A percentile compares a stretch with the other conserved stretches of the same genome.
Evolutionary conservation across 2,888 invertebrate species (phyloP).

Genomic region (Zaprionus bogoriensis): DNA sequence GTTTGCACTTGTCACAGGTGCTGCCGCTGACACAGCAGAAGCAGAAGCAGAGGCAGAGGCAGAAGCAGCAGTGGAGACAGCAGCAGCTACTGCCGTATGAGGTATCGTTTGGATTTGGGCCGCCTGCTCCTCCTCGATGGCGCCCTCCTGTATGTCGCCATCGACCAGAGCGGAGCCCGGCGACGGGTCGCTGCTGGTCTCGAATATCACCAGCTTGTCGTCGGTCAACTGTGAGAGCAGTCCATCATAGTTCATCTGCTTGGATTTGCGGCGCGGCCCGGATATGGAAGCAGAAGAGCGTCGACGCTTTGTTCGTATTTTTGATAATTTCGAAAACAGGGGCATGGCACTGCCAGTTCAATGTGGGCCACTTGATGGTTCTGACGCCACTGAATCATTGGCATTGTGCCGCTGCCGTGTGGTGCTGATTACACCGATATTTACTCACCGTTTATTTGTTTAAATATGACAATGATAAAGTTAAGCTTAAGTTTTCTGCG

Average conservation of each 20-base stretch:
- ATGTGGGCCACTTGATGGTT: constrained; percentile 45
- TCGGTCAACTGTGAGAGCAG: constrained; percentile 81
- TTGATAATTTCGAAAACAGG: constrained; percentile 54
- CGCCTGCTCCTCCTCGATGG: constrained; percentile 77
- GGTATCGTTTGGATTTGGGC: constrained; percentile 76
- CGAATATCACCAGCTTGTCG: constrained; percentile 77
- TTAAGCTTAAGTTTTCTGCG: constrained; percentile 63
- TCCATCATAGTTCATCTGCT: constrained; percentile 83
- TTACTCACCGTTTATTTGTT: constrained; percentile 79
- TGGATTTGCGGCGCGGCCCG: constrained; percentile 20
- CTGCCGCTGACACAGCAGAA: constrained; percentile 35
- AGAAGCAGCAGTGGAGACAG: constrained; percentile 19
- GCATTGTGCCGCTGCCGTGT: constrained; percentile 29
- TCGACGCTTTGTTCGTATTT: constrained; percentile 62
- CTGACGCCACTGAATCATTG: constrained; percentile 56
- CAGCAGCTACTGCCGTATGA: constrained; percentile 30
- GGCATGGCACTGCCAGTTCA: constrained; percentile 51
- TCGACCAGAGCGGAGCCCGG: constrained; percentile 23
- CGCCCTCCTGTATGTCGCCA: constrained; percentile 57
- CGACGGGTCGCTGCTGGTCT: constrained; percentile 35
- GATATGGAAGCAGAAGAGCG: constrained; percentile 45
- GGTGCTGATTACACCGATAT: constrained; percentile 68
- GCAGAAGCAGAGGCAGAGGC: constrained; percentile 13
- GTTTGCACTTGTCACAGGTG: constrained; percentile 45
- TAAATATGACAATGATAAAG: constrained; percentile 72